phyloP scores from a whole-genome alignment of 2,113 vertebrate species.

The Oncorhynchus gorbuscha region DNA sequence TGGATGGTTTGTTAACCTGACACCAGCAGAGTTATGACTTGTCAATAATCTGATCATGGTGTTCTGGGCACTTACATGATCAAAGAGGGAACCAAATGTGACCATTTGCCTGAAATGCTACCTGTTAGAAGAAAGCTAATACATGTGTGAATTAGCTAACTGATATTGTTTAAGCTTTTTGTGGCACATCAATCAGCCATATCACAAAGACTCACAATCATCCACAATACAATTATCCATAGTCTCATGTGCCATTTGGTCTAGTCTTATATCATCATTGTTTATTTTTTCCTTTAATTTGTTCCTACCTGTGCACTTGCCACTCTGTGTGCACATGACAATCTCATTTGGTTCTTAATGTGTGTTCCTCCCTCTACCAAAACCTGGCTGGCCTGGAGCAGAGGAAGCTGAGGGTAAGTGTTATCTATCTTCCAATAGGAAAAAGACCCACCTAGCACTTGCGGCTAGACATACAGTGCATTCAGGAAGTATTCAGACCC shows the following conservation, averaged over 20 bases:
- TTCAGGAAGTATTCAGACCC: too few relatives aligned
- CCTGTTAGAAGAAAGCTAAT: slow-evolving; percentile 24
- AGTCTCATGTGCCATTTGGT: slow-evolving; percentile 15
- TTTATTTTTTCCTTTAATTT: slow-evolving; percentile 56
- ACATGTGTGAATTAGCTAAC: slow-evolving; percentile 30
- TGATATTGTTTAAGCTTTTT: slow-evolving; percentile 28
- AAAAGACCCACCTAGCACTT: background rate
- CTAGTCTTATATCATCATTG: slow-evolving; percentile 42
- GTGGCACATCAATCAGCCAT: slow-evolving; percentile 13
- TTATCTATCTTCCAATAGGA: background rate
- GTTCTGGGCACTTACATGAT: too few relatives aligned
- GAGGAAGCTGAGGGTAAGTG: slow-evolving; percentile 91
- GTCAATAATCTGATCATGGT: background rate
- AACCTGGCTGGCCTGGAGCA: slow-evolving; percentile 65
- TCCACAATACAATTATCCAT: slow-evolving; percentile 21
- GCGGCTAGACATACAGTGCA: too few relatives aligned
- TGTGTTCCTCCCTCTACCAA: slow-evolving; percentile 47
- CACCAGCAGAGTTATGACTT: background rate
- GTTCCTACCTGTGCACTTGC: slow-evolving; percentile 72
- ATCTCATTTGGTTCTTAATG: slow-evolving; percentile 79
- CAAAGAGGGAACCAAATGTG: slow-evolving; percentile 39
- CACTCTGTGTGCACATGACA: slow-evolving; percentile 75
- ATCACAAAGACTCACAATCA: slow-evolving; percentile 16
- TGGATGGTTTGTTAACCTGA: background rate
- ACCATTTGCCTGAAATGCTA: slow-evolving; percentile 59